Evolutionary conservation across 2,888 invertebrate species (phyloP).

Genomic region (Sesamia inferens): DNA sequence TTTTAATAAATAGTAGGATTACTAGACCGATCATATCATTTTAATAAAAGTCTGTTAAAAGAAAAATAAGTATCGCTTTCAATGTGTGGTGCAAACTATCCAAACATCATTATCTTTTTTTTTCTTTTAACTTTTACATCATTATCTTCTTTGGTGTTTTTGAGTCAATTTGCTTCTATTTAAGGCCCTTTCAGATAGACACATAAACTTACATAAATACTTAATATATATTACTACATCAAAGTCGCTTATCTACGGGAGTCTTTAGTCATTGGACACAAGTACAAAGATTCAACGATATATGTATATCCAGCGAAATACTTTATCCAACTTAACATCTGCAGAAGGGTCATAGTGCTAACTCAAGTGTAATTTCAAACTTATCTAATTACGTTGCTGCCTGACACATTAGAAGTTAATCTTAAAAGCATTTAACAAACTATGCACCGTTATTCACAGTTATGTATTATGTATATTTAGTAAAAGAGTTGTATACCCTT

Average conservation of each 20-base stretch:
- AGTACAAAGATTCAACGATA: not conserved
- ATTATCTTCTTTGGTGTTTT: too few species aligned
- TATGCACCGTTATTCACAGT: constrained; percentile 16
- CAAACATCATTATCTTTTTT: too few species aligned
- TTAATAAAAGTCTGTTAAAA: not conserved
- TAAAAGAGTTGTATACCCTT: not conserved
- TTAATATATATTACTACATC: too few species aligned
- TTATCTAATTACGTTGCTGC: constrained; percentile 21
- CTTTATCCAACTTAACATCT: not conserved
- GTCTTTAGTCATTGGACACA: not conserved
- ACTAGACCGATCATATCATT: not conserved
- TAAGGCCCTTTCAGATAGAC: too few species aligned
- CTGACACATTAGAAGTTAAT: constrained; percentile 16
- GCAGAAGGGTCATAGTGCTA: constrained; percentile 12
- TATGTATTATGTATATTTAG: not conserved
- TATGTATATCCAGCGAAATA: too few species aligned
- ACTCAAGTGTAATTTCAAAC: constrained; percentile 24
- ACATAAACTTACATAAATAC: too few species aligned
- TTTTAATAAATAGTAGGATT: not conserved
- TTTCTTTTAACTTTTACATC: too few species aligned
- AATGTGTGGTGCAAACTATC: not conserved
- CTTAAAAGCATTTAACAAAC: constrained; percentile 28
- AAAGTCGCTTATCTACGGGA: too few species aligned
- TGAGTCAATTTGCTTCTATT: not conserved
- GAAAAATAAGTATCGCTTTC: not conserved